A percentile compares a stretch with the other conserved stretches of the same genome.
Evolutionary conservation across 37 sponge, comb jelly and placozoan species (phyloP).

Genomic region (Oopsacas minuta): DNA sequence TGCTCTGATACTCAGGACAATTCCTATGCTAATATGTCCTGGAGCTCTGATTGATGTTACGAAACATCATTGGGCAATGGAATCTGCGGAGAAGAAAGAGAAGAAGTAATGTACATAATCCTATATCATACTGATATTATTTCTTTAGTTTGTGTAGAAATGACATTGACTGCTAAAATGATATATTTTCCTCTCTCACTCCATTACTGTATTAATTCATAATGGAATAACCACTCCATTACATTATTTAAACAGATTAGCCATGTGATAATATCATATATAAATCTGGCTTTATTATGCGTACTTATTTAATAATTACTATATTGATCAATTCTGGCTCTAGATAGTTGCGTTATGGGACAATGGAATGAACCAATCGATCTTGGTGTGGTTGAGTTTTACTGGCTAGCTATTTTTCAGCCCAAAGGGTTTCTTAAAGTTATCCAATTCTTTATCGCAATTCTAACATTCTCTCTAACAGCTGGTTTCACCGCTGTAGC

Average conservation of each 20-base stretch:
- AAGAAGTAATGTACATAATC: neutral
- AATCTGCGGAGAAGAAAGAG: neutral
- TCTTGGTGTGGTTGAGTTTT: neutral
- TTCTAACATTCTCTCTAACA: neutral
- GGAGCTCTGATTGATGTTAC: neutral
- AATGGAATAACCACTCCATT: too few relatives aligned
- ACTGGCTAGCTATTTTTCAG: constrained; percentile 6
- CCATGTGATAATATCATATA: too few relatives aligned
- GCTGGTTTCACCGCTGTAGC: neutral
- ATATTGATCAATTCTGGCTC: too few relatives aligned
- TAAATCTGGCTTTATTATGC: too few relatives aligned
- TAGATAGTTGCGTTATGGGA: neutral
- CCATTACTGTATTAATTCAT: too few relatives aligned
- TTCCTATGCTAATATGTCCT: neutral
- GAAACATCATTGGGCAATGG: neutral
- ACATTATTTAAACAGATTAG: too few relatives aligned
- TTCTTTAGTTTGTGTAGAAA: too few relatives aligned
- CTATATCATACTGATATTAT: too few relatives aligned
- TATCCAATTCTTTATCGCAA: neutral
- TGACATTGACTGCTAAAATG: too few relatives aligned
- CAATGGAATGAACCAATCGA: constrained; percentile 16
- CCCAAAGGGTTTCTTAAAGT: constrained; percentile 5
- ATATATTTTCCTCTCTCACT: too few relatives aligned
- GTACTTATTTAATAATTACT: too few relatives aligned
- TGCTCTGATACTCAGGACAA: neutral